A percentile compares a stretch with the other conserved stretches of the same genome.
Conservation (phyloP, 2,888 invertebrate species). For the Heliconius cydno region DNA sequence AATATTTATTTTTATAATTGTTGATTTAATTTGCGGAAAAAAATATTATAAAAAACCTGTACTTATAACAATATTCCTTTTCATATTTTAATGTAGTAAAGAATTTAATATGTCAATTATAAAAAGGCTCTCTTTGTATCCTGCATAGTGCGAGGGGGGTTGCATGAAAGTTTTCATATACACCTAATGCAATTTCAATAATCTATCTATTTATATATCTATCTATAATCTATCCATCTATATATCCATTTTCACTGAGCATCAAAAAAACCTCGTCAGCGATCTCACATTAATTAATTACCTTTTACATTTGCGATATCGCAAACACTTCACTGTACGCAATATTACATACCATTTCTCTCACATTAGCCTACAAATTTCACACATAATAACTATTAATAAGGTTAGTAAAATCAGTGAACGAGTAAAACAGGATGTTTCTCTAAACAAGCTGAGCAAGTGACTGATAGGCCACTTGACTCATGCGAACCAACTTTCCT, state of each 20-base stretch:
- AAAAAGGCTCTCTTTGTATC: too few species aligned
- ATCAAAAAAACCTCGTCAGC: background rate
- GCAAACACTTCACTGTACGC: background rate
- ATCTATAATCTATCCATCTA: too few species aligned
- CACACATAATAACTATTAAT: constrained; percentile 4
- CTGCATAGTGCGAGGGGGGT: background rate
- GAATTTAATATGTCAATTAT: too few species aligned
- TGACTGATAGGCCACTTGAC: constrained; percentile 42
- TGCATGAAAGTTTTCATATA: background rate
- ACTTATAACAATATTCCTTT: too few species aligned
- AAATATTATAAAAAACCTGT: too few species aligned
- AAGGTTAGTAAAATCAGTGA: constrained; percentile 19
- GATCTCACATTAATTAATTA: constrained; percentile 3
- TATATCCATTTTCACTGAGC: background rate
- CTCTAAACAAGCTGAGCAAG: constrained; percentile 23
- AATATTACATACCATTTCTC: constrained; percentile 17
- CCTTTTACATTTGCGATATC: background rate
- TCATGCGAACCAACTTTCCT: constrained; percentile 57
- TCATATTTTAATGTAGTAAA: too few species aligned
- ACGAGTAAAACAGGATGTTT: constrained; percentile 31
- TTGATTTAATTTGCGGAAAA: background rate
- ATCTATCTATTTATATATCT: background rate
- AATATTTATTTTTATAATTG: background rate
- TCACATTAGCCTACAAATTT: constrained; percentile 13
- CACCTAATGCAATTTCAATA: background rate